Conservation (phyloP, 2,888 invertebrate genomes). For the Physocephala rufipes region DNA sequence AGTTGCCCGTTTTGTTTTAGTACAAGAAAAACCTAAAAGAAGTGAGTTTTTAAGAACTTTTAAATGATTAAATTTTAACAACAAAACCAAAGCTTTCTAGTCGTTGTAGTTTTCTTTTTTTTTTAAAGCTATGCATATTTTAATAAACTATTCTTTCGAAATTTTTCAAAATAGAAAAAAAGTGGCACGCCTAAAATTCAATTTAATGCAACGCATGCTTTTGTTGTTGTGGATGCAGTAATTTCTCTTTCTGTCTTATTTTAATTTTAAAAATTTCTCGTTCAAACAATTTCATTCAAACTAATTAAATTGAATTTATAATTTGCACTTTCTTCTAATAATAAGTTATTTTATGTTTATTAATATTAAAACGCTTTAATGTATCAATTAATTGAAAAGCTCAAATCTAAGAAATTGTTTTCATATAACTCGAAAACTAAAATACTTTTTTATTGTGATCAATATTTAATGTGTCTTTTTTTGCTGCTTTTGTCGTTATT, state of each 20-base stretch:
- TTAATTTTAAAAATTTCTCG: conserved; percentile 23
- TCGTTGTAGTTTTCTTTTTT: conserved; percentile 25
- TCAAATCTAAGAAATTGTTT: conserved; percentile 1
- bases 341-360: conserved; percentile 24
- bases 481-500: no score
- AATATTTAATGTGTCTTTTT: no score
- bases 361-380: conserved; percentile 11
- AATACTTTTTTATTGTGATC: no score
- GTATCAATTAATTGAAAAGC: background rate
- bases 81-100: conserved; percentile 36
- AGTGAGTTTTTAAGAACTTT: conserved; percentile 60
- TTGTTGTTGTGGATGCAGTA: no score
- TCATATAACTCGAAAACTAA: conserved; percentile 5
- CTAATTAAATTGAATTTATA: conserved; percentile 27
- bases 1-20: conserved; percentile 86
- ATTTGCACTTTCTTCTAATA: conserved; percentile 25
- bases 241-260: no score
- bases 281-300: conserved; percentile 20
- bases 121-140: conserved; percentile 30
- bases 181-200: no score
- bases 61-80: conserved; percentile 8
- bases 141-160: conserved; percentile 19
- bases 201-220: no score
- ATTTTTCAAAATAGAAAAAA: conserved; percentile 13
- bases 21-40: conserved; percentile 73